phyloP scores from a whole-genome alignment of 2,888 invertebrate genomes.

The Synergus gifuensis region DNA sequence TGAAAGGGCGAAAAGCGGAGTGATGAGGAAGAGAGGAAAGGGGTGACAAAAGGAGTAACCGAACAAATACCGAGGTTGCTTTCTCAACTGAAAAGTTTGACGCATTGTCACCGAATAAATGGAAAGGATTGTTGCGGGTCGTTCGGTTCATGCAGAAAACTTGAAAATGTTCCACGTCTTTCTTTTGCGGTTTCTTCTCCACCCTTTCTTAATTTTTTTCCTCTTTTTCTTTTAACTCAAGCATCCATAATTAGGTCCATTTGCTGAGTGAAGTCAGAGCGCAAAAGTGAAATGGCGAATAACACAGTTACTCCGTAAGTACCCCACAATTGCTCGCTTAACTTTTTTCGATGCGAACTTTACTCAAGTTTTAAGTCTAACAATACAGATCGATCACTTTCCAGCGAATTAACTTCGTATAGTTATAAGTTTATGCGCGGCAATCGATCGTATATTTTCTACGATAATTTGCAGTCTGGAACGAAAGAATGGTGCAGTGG shows the following conservation, averaged over 20 bases:
- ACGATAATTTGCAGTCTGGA: constrained; percentile 52
- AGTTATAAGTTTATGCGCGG: constrained; percentile 20
- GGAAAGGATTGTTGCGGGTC: constrained; percentile 70
- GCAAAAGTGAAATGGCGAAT: constrained; percentile 37
- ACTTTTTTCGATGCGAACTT: constrained; percentile 15
- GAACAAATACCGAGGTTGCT: constrained; percentile 65
- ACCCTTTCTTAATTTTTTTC: neutral
- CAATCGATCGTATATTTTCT: constrained; percentile 6
- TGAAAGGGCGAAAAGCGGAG: constrained; percentile 50
- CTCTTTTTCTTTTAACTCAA: constrained; percentile 46
- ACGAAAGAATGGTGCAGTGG: constrained; percentile 47
- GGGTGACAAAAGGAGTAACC: constrained; percentile 56
- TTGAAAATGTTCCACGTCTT: constrained; percentile 54
- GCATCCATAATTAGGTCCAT: constrained; percentile 57
- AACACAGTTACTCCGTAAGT: constrained; percentile 30
- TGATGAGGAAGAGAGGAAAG: neutral
- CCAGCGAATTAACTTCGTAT: constrained; percentile 18
- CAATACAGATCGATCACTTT: constrained; percentile 37
- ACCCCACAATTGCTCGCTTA: neutral
- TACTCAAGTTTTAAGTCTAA: constrained; percentile 10
- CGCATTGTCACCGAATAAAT: constrained; percentile 72
- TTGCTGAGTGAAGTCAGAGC: constrained; percentile 43
- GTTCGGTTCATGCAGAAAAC: constrained; percentile 55
- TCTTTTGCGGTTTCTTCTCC: constrained; percentile 53
- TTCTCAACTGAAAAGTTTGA: constrained; percentile 69